phyloP scores from a whole-genome alignment of 2,797 vertebrate species.

The Epinephelus malabaricus region DNA sequence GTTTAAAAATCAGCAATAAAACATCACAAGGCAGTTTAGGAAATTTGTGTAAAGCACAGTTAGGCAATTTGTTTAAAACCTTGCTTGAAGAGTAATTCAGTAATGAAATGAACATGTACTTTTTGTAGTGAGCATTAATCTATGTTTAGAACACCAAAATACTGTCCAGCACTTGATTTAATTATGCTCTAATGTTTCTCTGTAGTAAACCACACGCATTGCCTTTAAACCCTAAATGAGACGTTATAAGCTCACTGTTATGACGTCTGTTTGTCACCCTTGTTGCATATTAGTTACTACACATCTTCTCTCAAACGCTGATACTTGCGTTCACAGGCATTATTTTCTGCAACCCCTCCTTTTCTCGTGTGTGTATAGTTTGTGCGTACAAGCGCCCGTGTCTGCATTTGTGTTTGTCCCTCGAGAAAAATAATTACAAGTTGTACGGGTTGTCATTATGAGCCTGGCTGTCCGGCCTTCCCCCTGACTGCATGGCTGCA shows the following conservation, averaged over 20 bases:
- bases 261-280: conserved; percentile 56
- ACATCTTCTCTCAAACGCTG: conserved; percentile 36
- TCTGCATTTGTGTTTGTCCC: conserved; percentile 68
- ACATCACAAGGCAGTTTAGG: conserved; percentile 39
- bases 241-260: conserved; percentile 61
- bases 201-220: conserved; percentile 48
- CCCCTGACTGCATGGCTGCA: conserved; percentile 76
- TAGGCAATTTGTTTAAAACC: conserved; percentile 50
- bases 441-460: conserved; percentile 83
- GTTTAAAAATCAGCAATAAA: conserved; percentile 49
- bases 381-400: conserved; percentile 38
- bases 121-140: conserved; percentile 47
- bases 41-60: conserved; percentile 44
- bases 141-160: conserved; percentile 44
- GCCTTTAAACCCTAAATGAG: conserved; percentile 52
- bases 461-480: conserved; percentile 74
- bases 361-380: conserved; percentile 28
- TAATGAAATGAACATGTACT: conserved; percentile 47
- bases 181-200: conserved; percentile 47
- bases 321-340: conserved; percentile 30
- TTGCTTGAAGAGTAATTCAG: conserved; percentile 35
- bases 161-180: conserved; percentile 48
- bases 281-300: conserved; percentile 59
- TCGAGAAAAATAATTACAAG: conserved; percentile 82
- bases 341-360: conserved; percentile 22